These are phyloP conservation scores for Dryas iulia DNA, from an alignment of 1,140 invertebrate species.

Conservation along the genomic window DNA sequence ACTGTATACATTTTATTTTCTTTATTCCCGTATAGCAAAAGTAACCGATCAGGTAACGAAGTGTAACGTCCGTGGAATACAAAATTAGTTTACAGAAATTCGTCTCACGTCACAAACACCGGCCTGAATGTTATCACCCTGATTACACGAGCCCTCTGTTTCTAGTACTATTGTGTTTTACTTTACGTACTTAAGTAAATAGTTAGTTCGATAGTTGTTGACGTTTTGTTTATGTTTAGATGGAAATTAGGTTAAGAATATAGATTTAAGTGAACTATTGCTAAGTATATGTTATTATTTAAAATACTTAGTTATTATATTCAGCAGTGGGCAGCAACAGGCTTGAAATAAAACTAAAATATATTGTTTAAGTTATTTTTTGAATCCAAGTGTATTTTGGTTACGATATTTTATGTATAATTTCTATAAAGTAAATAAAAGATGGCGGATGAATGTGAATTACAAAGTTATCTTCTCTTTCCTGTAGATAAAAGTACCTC, in stretches of 20 bases:
- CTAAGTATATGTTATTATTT: too few species aligned
- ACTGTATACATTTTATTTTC: neutral
- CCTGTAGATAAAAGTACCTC: too few species aligned
- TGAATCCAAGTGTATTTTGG: too few species aligned
- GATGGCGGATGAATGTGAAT: too few species aligned
- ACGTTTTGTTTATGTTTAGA: slow-evolving; percentile 1
- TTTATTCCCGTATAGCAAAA: neutral
- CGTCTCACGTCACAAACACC: slow-evolving; percentile 19
- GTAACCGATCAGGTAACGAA: slow-evolving; percentile 29
- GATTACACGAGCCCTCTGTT: slow-evolving; percentile 16
- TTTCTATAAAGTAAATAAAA: too few species aligned
- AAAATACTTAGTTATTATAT: too few species aligned
- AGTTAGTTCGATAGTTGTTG: neutral
- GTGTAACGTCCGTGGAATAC: slow-evolving; percentile 16
- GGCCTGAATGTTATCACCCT: slow-evolving; percentile 26
- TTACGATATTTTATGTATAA: too few species aligned
- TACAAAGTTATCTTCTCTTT: too few species aligned
- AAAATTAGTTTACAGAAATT: slow-evolving; percentile 21
- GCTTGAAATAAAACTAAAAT: too few species aligned
- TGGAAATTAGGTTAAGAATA: neutral
- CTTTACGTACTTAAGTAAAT: neutral
- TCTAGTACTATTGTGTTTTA: neutral
- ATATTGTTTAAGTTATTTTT: too few species aligned
- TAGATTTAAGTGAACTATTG: neutral
- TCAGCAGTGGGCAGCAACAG: too few species aligned